Evolutionary conservation across 2,113 vertebrate genomes (phyloP).

Genomic region (Pagrus major): DNA sequence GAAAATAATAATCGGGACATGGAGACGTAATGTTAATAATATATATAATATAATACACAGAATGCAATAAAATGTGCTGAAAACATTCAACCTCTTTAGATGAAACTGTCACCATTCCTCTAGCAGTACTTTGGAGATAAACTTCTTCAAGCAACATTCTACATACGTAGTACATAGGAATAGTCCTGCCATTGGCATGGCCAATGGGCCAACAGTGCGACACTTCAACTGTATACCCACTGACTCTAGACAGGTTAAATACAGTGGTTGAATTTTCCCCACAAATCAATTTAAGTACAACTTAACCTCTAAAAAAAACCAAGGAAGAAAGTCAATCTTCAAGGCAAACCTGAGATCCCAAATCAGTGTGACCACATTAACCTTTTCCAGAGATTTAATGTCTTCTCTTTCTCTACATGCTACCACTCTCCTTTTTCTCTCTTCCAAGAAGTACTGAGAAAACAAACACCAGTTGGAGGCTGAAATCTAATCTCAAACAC

Average conservation of each 20-base stretch:
- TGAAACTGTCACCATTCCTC: too few species aligned
- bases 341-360: neutral
- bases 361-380: conserved; percentile 7
- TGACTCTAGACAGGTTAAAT: neutral
- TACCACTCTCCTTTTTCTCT: conserved; percentile 10
- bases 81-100: too few species aligned
- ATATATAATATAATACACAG: too few species aligned
- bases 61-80: too few species aligned
- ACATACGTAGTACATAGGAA: too few species aligned
- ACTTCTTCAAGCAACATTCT: too few species aligned
- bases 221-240: neutral
- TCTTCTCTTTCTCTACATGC: conserved; percentile 3
- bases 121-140: too few species aligned
- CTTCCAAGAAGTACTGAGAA: conserved; percentile 51
- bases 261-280: neutral
- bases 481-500: conserved; percentile 39
- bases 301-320: neutral
- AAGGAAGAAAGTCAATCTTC: neutral
- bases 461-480: conserved; percentile 35
- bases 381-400: conserved; percentile 1
- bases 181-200: too few species aligned
- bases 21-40: too few species aligned
- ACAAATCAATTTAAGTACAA: neutral
- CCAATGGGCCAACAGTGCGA: neutral
- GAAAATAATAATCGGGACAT: too few species aligned